Evolutionary conservation across 1,140 invertebrate genomes (phyloP).

Genomic region (Callitettix versicolor): DNA sequence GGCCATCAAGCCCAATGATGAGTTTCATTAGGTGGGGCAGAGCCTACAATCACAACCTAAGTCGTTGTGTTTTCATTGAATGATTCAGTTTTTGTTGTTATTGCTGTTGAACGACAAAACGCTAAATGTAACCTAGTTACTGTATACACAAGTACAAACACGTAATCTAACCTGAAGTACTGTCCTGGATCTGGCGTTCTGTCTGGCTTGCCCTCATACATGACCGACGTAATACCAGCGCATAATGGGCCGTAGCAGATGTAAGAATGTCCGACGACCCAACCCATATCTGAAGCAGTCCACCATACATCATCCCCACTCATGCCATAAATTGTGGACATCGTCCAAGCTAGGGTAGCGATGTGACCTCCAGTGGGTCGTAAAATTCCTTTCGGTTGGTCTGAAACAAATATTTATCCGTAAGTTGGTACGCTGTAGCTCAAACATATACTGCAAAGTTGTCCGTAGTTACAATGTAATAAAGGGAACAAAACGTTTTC

Average conservation of each 20-base stretch:
- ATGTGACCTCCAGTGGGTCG: constrained; percentile 79
- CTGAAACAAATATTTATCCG: constrained; percentile 33
- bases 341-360: constrained; percentile 71
- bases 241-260: constrained; percentile 84
- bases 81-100: too few species aligned
- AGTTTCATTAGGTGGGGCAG: too few species aligned
- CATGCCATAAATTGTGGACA: constrained; percentile 74
- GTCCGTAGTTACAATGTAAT: too few species aligned
- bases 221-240: constrained; percentile 68
- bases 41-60: too few species aligned
- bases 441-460: too few species aligned
- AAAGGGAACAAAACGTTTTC: too few species aligned
- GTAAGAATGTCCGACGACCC: constrained; percentile 91
- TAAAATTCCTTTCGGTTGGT: constrained; percentile 72
- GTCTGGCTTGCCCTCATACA: constrained; percentile 93
- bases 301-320: constrained; percentile 78
- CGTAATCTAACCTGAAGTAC: constrained; percentile 61
- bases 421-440: not conserved
- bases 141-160: too few species aligned
- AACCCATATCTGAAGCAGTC: constrained; percentile 82
- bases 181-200: constrained; percentile 82
- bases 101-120: too few species aligned
- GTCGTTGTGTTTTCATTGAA: too few species aligned
- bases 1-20: too few species aligned
- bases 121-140: too few species aligned